Evolutionary conservation across 2,888 invertebrate genomes (phyloP), one percentile per base, ranked within the genome.

Genomic region (Diachrysia chrysitis): DNA sequence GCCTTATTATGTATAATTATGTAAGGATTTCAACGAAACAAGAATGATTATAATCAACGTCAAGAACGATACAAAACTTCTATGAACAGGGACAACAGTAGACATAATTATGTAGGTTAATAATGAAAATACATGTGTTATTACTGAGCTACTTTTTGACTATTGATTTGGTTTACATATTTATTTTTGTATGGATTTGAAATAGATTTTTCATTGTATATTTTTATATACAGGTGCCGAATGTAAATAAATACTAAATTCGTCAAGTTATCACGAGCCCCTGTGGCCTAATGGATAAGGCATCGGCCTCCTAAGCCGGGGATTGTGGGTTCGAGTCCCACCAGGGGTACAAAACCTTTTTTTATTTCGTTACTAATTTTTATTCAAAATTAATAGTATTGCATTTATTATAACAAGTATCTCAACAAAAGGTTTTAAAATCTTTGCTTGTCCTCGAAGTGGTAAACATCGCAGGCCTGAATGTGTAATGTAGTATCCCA

Each of bases 261-360:
- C 56, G 3, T 2, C 9, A 0, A 0, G 0, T 0, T 0, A 0
- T 0, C 0, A 0, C 0, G 78, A 90, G 96, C 96, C 96, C 96
- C 96, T 96, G 96, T 96, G 96, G 96, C 96, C 96, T 96, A 96
- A 96, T 96, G 96, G 96, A 96, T 96, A 96, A 96, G 96, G 96
- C 96, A 96, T 96, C 96, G 96, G 96, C 96, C 96, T 96, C 96
- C 96, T 96, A 96, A 96, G 96, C 96, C 96, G 96, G 96, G 96
- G 96, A 96, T 96, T 96, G 96, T 96, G 96, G 96, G 96, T 96
- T 96, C 96, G 96, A 96, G 96, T 96, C 96, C 96, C 96, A 96
- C 96, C 96, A 96, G 96, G 96, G 96, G 96, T 96, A 96, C 75
- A 35, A 0, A 0, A 0, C 3, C n/a, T 53, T 61, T 63, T 62